Evolutionary conservation across 1,140 invertebrate genomes (phyloP).

Genomic region (Ptiloglossa arizonensis): DNA sequence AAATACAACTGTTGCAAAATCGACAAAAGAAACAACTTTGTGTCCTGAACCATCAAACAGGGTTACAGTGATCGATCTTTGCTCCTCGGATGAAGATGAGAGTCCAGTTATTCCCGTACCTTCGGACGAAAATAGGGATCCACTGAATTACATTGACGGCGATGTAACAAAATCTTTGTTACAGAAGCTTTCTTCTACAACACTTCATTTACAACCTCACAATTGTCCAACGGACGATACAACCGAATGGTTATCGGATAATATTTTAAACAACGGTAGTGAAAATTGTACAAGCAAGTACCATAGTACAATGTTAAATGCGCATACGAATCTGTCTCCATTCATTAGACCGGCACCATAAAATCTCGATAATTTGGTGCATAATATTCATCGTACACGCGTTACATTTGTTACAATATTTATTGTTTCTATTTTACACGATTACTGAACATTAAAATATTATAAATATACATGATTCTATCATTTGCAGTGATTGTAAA

Average conservation of each 20-base stretch:
- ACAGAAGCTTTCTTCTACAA: constrained; percentile 45
- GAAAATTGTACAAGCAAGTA: constrained; percentile 55
- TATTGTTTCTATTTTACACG: constrained; percentile 52
- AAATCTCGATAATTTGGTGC: constrained; percentile 21
- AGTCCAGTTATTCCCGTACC: constrained; percentile 25
- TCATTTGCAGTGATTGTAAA: constrained; percentile 7
- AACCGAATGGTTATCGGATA: constrained; percentile 61
- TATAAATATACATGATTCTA: constrained; percentile 3
- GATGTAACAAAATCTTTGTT: constrained; percentile 36
- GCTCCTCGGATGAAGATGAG: constrained; percentile 83
- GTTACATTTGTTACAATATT: constrained; percentile 58
- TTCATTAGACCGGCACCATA: constrained; percentile 60
- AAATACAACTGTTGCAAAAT: background rate
- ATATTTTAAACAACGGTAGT: constrained; percentile 50
- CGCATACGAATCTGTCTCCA: constrained; percentile 51
- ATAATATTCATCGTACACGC: background rate
- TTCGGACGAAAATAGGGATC: constrained; percentile 71
- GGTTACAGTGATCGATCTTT: constrained; percentile 81
- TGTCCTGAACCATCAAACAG: constrained; percentile 41
- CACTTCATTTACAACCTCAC: constrained; percentile 58
- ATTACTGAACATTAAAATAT: constrained; percentile 19
- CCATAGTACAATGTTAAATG: constrained; percentile 46
- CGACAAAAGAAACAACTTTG: constrained; percentile 28
- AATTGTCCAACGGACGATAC: constrained; percentile 59
- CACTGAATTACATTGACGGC: constrained; percentile 40